These are phyloP conservation scores for Pyxicephalus adspersus DNA, from an alignment of 2,113 vertebrate species.

Conservation along the genomic window DNA sequence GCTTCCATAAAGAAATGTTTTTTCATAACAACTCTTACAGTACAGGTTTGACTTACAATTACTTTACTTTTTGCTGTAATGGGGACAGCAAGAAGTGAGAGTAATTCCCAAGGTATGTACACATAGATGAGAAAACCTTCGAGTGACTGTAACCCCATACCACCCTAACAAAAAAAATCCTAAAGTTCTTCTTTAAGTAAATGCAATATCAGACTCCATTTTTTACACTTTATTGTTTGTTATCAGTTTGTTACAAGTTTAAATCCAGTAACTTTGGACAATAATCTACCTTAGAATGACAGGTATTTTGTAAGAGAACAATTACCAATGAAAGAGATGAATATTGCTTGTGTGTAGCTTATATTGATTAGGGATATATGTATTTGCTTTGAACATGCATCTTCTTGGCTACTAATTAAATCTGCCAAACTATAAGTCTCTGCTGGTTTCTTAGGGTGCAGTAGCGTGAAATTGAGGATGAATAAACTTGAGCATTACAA, in stretches of 20 bases:
- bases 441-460: slow-evolving; percentile 70
- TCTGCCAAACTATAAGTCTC: slow-evolving; percentile 64
- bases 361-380: slow-evolving; percentile 46
- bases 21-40: no score
- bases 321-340: slow-evolving; percentile 16
- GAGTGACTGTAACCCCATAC: no score
- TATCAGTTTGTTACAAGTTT: background rate
- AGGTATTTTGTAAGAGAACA: slow-evolving; percentile 1
- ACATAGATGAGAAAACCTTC: no score
- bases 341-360: slow-evolving; percentile 19
- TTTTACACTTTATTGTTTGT: background rate
- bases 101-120: no score
- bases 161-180: no score
- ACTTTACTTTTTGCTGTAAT: no score
- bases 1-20: no score
- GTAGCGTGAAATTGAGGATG: slow-evolving; percentile 68
- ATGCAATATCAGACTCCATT: no score
- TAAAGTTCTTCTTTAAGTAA: no score
- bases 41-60: no score
- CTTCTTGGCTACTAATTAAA: slow-evolving; percentile 76
- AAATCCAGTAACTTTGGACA: slow-evolving; percentile 5
- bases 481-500: slow-evolving; percentile 66
- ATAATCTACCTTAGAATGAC: background rate
- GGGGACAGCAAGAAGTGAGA: no score
- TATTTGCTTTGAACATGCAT: slow-evolving; percentile 65